These are phyloP conservation scores for Eupithecia abbreviata DNA, from an alignment of 2,888 invertebrate genomes.

Conservation along the genomic window DNA sequence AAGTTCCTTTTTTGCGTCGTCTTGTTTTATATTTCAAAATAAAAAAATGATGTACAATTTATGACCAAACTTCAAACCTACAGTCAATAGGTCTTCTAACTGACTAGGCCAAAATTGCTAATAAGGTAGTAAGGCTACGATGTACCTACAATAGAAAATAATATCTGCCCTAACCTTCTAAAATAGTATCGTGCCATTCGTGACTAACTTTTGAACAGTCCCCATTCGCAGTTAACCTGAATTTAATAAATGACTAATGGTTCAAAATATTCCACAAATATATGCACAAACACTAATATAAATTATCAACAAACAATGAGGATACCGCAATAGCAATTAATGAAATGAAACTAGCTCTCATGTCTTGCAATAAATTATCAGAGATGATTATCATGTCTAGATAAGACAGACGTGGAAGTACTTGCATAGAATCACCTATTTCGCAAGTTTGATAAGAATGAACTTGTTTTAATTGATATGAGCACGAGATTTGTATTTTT, in stretches of 20 bases:
- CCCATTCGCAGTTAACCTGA: conserved; percentile 16
- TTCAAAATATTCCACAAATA: conserved; percentile 24
- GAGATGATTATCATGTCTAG: conserved; percentile 46
- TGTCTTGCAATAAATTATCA: conserved; percentile 46
- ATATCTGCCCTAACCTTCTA: conserved; percentile 5
- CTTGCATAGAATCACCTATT: conserved; percentile 37
- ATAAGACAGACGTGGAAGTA: conserved; percentile 48
- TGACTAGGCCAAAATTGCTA: background rate
- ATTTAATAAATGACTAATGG: conserved; percentile 22
- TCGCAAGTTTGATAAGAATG: conserved; percentile 36
- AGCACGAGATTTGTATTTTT: conserved; percentile 1
- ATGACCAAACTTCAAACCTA: background rate
- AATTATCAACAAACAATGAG: conserved; percentile 21
- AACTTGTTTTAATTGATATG: conserved; percentile 30
- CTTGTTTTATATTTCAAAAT: background rate
- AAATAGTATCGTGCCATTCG: conserved; percentile 1
- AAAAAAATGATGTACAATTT: background rate
- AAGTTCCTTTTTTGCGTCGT: background rate
- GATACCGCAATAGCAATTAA: conserved; percentile 27
- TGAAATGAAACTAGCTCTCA: conserved; percentile 23
- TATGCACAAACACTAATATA: conserved; percentile 15
- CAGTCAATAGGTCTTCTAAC: background rate
- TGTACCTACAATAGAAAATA: background rate
- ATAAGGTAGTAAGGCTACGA: background rate
- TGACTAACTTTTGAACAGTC: conserved; percentile 1